phyloP scores from a whole-genome alignment of 2,113 vertebrate species.

The Protobothrops flavoviridis region DNA sequence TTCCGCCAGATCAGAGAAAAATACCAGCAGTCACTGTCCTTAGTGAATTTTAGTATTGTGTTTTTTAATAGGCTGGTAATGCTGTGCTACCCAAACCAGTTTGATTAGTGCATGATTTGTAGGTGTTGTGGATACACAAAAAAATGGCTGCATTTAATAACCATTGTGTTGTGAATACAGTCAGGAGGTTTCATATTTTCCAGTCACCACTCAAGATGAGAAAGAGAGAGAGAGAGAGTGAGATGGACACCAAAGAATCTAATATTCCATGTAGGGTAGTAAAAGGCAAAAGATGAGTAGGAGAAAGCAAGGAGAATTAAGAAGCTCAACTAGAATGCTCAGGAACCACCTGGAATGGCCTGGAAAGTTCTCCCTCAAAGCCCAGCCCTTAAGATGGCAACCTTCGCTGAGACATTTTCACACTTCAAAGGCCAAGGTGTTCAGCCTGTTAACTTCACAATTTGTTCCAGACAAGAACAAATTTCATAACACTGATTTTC shows the following conservation, averaged over 20 bases:
- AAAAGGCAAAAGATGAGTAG: not conserved
- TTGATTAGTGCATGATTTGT: not conserved
- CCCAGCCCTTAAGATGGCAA: not conserved
- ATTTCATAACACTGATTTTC: constrained; percentile 46
- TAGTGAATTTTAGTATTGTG: not conserved
- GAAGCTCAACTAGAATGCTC: not conserved
- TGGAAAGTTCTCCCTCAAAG: not conserved
- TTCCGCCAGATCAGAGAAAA: not conserved
- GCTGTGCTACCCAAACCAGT: not conserved
- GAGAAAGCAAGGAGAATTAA: too few species aligned
- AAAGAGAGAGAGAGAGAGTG: not conserved
- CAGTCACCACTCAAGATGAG: not conserved
- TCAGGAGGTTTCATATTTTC: not conserved
- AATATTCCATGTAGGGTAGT: not conserved
- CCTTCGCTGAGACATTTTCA: not conserved
- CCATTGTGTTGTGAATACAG: not conserved
- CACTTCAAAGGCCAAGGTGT: not conserved
- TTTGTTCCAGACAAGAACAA: constrained; percentile 3
- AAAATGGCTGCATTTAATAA: not conserved
- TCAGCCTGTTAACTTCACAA: not conserved
- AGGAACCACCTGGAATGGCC: not conserved
- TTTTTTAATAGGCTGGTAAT: not conserved
- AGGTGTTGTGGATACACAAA: not conserved
- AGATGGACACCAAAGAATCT: not conserved
- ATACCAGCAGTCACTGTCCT: not conserved